phyloP scores from a whole-genome alignment of 2,113 vertebrate species.

The Ochotona princeps region DNA sequence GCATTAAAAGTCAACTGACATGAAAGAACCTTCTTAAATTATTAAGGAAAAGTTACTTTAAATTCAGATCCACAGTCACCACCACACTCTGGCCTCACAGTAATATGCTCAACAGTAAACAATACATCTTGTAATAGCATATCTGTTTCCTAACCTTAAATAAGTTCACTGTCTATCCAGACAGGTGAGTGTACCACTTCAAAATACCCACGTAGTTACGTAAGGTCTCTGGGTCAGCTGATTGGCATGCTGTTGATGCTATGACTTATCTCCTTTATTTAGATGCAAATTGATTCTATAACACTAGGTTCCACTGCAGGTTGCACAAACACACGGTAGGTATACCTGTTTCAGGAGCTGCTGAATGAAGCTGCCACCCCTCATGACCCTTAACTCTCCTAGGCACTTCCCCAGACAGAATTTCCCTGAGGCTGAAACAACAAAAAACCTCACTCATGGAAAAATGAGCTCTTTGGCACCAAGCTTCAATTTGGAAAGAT shows the following conservation, averaged over 20 bases:
- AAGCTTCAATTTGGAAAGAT: neutral
- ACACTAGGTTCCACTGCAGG: neutral
- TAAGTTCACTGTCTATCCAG: neutral
- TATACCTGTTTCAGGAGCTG: neutral
- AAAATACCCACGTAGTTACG: neutral
- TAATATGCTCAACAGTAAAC: conserved; percentile 36
- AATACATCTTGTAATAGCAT: neutral
- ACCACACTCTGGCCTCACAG: neutral
- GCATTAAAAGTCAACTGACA: neutral
- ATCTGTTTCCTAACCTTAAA: conserved; percentile 1
- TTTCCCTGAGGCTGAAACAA: neutral
- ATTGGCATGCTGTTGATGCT: neutral
- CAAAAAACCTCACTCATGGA: neutral
- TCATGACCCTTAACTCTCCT: neutral
- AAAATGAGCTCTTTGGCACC: neutral
- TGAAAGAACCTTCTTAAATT: neutral
- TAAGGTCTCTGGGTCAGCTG: neutral
- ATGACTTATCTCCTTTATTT: conserved; percentile 20
- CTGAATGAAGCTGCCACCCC: neutral
- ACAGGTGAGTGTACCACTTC: neutral
- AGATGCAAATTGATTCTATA: neutral
- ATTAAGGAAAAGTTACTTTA: conserved; percentile 27
- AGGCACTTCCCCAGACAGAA: neutral
- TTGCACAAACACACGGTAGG: neutral
- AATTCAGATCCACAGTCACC: conserved; percentile 17